These are phyloP conservation scores for Eucriotettix oculatus DNA, from an alignment of 2,888 invertebrate genomes.

Conservation along the genomic window DNA sequence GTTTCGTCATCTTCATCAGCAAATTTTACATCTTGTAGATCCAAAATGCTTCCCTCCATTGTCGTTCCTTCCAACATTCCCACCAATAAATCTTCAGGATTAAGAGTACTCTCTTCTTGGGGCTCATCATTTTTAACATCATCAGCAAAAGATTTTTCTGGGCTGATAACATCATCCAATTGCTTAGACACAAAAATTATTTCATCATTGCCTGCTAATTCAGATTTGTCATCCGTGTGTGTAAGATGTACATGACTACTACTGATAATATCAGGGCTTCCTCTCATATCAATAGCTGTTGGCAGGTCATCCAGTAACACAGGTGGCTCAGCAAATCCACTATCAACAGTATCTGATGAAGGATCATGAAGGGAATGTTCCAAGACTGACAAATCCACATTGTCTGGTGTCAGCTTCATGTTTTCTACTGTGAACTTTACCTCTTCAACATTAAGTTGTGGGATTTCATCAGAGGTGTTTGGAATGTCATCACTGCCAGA, in stretches of 20 bases:
- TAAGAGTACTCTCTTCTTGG: not conserved
- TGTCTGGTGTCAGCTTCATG: no score
- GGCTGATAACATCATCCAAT: not conserved
- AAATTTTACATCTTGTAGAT: slow-evolving; percentile 37
- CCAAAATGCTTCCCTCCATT: slow-evolving; percentile 21
- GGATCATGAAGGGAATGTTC: no score
- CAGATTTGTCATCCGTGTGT: not conserved
- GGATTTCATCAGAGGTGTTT: no score
- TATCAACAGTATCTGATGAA: no score
- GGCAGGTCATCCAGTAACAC: no score
- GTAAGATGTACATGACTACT: not conserved
- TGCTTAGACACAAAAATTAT: not conserved
- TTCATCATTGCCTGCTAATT: not conserved
- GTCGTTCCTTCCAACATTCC: slow-evolving; percentile 20
- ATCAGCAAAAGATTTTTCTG: not conserved
- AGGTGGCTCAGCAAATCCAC: no score
- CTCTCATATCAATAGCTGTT: not conserved
- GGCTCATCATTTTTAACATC: no score
- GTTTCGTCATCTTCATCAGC: slow-evolving; percentile 35
- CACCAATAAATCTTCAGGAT: not conserved
- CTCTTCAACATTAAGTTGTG: no score
- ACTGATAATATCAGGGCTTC: not conserved
- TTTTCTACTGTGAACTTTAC: no score
- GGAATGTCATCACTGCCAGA: no score
- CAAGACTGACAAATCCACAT: no score